phyloP scores from a whole-genome alignment of 2,113 vertebrate species.

The Macquaria ambigua region DNA sequence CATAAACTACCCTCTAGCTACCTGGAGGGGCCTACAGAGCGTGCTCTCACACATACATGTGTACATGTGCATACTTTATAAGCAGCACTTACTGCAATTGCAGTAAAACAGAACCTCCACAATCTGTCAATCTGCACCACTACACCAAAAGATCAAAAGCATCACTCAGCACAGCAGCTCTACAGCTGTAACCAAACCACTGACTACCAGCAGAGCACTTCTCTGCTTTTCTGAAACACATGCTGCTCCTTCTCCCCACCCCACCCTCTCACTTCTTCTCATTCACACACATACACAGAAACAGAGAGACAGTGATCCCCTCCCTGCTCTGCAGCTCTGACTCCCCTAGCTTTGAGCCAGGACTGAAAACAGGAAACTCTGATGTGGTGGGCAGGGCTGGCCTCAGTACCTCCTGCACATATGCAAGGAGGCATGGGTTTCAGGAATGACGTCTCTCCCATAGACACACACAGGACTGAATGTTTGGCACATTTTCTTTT shows the following conservation, averaged over 20 bases:
- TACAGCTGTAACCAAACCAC: conserved; percentile 43
- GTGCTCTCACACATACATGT: conserved; percentile 10
- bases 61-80: conserved; percentile 24
- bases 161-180: conserved; percentile 16
- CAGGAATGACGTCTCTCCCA: neutral
- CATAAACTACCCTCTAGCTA: conserved; percentile 2
- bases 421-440: neutral
- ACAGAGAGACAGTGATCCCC: conserved; percentile 6
- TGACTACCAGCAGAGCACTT: neutral
- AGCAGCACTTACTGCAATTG: conserved; percentile 9
- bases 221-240: conserved; percentile 28
- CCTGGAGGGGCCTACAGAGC: neutral
- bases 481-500: neutral
- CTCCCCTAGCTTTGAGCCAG: neutral
- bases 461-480: neutral
- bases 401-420: neutral
- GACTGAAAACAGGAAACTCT: conserved; percentile 38
- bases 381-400: neutral
- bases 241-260: conserved; percentile 13
- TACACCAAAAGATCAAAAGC: conserved; percentile 26
- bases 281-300: neutral
- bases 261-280: neutral
- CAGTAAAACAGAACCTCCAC: neutral
- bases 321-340: conserved; percentile 11
- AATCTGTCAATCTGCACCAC: conserved; percentile 38